Base-by-base conservation (phyloP, 2,113 vertebrate genomes). In the Myotis brandtii region DNA sequence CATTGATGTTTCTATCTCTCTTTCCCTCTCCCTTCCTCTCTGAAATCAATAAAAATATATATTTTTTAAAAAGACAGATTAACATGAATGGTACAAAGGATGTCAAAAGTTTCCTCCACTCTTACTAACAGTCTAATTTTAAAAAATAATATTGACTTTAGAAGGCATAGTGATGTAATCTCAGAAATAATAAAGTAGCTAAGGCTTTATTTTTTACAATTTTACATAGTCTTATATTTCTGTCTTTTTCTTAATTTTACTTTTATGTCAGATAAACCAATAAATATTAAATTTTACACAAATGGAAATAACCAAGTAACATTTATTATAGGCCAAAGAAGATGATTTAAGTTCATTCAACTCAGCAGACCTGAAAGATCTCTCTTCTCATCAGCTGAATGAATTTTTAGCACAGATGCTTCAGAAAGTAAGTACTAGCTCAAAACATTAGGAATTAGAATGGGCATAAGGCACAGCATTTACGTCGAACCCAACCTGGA, bases 381-480 rank as follows among this genome's bases (percentile, higher is more conserved):
- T 99, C 96, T 99, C 99, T 2, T 99, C 99, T 80, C 99, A 99
- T 97, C 99, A 99, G 95, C 27, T 99, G 94, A 99, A 99, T 21
- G 99, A 99, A 98, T 99, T 99, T 97, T 94, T 99, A 97, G 98
- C 99, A 10, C 98, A 99, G 10, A 96, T 99, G 90, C 98, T 99
- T 40, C 98, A 99, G 52, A 99, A 99, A 98, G 99, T 99, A 99
- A 97, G 95, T 90, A 56, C 23, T 3, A 0, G 5, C 13, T 34
- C 72, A 27, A 11, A 59, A 12, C 70, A 25, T 37, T 30, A 40
- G 70, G 86, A 82, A 87, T 62, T 7, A 83, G 59, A 72, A 84
- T 56, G 48, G 73, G 0, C 2, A 5, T 11, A 83, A 94, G 70
- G 27, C 6, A 34, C 3, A 83, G 3, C 1, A 30, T 25, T 27